phyloP scores from a whole-genome alignment of 1,140 invertebrate species.

The Macrobrachium rosenbergii region DNA sequence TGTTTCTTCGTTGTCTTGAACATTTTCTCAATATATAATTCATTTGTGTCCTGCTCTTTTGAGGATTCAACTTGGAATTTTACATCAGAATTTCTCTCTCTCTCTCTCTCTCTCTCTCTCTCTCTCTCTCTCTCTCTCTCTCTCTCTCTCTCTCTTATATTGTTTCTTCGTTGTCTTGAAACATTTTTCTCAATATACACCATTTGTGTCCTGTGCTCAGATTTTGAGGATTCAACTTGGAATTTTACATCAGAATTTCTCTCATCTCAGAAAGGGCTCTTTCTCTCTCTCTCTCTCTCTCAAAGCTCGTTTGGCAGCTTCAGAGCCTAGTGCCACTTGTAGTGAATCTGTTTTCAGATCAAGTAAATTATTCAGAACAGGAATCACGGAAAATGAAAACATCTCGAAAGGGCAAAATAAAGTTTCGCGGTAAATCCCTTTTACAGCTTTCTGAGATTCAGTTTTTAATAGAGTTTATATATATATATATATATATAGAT shows the following conservation, averaged over 20 bases:
- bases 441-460: too few relatives aligned
- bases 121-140: conserved; percentile 9
- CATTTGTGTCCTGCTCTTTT: not conserved
- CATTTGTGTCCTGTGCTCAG: too few relatives aligned
- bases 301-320: not conserved
- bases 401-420: too few relatives aligned
- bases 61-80: not conserved
- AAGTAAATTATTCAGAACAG: not conserved
- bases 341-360: not conserved
- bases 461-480: too few relatives aligned
- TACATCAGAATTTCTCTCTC: not conserved
- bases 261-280: too few relatives aligned
- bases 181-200: too few relatives aligned
- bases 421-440: too few relatives aligned
- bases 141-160: conserved; percentile 12
- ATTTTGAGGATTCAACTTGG: too few relatives aligned
- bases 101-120: conserved; percentile 8
- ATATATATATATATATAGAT: too few relatives aligned
- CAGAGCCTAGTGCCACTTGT: too few relatives aligned
- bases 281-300: not conserved
- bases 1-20: not conserved
- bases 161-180: too few relatives aligned
- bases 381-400: not conserved
- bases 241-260: too few relatives aligned
- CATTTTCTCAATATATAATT: not conserved